Evolutionary conservation across 2,797 vertebrate species (phyloP).

Genomic region (Sphenodon punctatus): DNA sequence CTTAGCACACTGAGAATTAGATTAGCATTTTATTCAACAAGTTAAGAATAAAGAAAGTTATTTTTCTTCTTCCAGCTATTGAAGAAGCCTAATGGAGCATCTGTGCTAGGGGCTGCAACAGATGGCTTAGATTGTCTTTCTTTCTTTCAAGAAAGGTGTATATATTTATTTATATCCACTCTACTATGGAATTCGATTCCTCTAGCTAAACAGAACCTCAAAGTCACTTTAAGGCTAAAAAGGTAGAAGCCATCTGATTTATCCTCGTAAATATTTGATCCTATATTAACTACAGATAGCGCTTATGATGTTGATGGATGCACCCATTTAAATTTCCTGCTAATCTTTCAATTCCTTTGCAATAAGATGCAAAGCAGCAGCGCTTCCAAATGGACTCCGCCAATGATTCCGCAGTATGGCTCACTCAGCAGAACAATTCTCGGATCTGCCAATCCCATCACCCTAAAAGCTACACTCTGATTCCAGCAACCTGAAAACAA

Average conservation of each 20-base stretch:
- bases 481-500: background rate
- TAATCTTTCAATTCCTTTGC: constrained; percentile 34
- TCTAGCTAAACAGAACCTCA: constrained; percentile 48
- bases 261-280: constrained; percentile 50
- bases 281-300: constrained; percentile 31
- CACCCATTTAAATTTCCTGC: constrained; percentile 27
- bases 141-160: background rate
- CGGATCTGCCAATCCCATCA: background rate
- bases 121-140: background rate
- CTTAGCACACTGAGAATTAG: background rate
- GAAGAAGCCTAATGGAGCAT: constrained; percentile 12
- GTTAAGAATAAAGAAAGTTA: background rate
- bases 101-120: background rate
- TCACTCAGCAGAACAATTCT: background rate
- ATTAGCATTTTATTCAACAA: background rate
- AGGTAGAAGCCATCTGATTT: constrained; percentile 49
- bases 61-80: background rate
- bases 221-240: constrained; percentile 41
- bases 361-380: background rate
- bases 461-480: accelerated
- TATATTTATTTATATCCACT: constrained; percentile 7
- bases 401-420: background rate
- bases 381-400: background rate
- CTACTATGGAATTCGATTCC: constrained; percentile 27
- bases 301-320: constrained; percentile 38